Evolutionary conservation across 2,797 vertebrate species (phyloP).

Genomic region (Luscinia megarhynchos): DNA sequence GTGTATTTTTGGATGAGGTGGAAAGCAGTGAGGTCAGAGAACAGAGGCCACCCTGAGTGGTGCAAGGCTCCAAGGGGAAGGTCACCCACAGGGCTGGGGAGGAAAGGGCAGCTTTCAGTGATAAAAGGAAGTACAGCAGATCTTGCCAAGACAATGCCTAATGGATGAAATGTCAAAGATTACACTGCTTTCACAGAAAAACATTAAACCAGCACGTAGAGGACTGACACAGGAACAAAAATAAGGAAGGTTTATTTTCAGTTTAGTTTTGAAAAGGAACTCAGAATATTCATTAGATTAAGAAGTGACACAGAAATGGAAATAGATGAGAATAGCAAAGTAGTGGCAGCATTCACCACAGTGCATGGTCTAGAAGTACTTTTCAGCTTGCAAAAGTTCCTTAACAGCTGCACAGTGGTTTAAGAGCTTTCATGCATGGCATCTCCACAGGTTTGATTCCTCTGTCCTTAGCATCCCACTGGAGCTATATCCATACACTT

Average conservation of each 20-base stretch:
- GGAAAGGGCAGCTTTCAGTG: not conserved
- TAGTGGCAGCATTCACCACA: not conserved
- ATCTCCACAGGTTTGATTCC: not conserved
- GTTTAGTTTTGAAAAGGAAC: not conserved
- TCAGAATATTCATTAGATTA: not conserved
- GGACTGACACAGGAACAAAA: not conserved
- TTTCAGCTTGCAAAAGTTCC: not conserved
- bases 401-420: not conserved
- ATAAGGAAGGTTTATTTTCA: not conserved
- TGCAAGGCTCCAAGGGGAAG: not conserved
- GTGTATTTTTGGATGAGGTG: not conserved
- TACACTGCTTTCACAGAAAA: not conserved
- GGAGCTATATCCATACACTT: no score
- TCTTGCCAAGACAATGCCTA: constrained; percentile 6
- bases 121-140: constrained; percentile 2
- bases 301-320: not conserved
- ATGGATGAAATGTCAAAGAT: constrained; percentile 6
- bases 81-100: not conserved
- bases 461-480: not conserved
- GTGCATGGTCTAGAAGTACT: not conserved
- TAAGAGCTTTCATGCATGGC: not conserved
- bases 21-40: not conserved
- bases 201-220: accelerated
- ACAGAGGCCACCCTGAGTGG: not conserved
- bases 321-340: not conserved